These are phyloP conservation scores for human (Homo sapiens) DNA, from an alignment of 2,113 vertebrate species.

Conservation along the genomic window DNA sequence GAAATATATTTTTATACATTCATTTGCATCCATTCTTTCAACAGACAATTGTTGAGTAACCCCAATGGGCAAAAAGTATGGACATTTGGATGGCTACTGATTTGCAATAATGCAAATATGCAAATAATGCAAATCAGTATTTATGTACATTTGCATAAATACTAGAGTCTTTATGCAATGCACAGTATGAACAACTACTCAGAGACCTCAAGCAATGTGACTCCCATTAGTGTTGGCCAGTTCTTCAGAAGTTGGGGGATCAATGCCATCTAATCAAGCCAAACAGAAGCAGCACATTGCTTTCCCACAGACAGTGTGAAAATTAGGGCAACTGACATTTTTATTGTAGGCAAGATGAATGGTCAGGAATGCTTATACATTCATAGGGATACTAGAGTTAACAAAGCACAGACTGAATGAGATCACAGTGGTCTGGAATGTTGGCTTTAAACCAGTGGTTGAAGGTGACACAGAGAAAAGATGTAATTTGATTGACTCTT, in stretches of 20 bases:
- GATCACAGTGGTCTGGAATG: not conserved
- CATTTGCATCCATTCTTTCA: not conserved
- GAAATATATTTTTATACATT: not conserved
- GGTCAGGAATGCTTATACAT: not conserved
- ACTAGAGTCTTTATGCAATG: not conserved
- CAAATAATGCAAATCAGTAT: too few relatives aligned
- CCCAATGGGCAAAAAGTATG: not conserved
- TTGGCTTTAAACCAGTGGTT: not conserved
- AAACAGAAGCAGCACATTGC: not conserved
- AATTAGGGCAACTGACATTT: not conserved
- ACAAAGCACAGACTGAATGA: not conserved
- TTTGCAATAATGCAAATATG: too few relatives aligned
- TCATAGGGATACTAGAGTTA: not conserved
- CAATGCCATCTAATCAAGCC: not conserved
- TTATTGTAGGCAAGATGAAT: not conserved
- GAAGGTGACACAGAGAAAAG: not conserved
- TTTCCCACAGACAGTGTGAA: not conserved
- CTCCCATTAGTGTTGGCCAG: not conserved
- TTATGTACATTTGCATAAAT: too few relatives aligned
- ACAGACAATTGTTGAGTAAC: not conserved
- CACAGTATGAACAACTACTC: not conserved
- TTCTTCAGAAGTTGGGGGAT: not conserved
- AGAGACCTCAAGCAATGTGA: not conserved
- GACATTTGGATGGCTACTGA: not conserved
- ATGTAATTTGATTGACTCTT: not conserved